These are phyloP conservation scores for Perodicticus potto DNA, from an alignment of 2,797 vertebrate species.

Conservation along the genomic window DNA sequence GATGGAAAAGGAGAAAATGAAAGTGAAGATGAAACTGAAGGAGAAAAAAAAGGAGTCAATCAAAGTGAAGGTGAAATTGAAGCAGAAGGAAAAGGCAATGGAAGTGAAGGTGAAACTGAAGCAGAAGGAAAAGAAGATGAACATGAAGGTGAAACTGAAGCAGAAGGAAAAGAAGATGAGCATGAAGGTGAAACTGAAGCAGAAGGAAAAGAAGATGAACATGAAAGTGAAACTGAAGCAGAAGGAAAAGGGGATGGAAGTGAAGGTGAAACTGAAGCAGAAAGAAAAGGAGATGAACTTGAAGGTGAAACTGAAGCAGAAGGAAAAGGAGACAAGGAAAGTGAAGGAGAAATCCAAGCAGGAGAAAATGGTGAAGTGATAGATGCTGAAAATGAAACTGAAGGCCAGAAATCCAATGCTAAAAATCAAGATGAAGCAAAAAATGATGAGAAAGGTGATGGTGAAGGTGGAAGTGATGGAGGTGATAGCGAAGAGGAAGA, in stretches of 20 bases:
- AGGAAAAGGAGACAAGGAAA: neutral
- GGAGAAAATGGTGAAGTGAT: neutral
- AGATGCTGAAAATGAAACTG: neutral
- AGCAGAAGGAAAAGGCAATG: neutral
- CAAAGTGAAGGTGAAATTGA: neutral
- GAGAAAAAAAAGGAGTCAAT: neutral
- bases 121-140: neutral
- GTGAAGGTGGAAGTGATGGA: slow-evolving; percentile 82
- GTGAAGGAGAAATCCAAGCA: neutral
- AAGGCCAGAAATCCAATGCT: neutral
- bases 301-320: slow-evolving; percentile 14
- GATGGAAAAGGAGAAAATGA: too few species aligned
- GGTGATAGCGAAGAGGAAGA: slow-evolving; percentile 81
- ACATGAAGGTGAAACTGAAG: too few species aligned
- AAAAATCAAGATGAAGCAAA: neutral
- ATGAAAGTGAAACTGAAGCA: neutral
- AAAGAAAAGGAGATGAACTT: neutral
- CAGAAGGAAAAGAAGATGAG: neutral
- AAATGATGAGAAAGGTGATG: slow-evolving; percentile 29
- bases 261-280: neutral
- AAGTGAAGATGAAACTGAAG: neutral
- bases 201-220: neutral
- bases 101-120: neutral
- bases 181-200: neutral
- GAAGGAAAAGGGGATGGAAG: neutral